Evolutionary conservation across 2,113 vertebrate species (phyloP).

Genomic region (Cygnus buccinator): DNA sequence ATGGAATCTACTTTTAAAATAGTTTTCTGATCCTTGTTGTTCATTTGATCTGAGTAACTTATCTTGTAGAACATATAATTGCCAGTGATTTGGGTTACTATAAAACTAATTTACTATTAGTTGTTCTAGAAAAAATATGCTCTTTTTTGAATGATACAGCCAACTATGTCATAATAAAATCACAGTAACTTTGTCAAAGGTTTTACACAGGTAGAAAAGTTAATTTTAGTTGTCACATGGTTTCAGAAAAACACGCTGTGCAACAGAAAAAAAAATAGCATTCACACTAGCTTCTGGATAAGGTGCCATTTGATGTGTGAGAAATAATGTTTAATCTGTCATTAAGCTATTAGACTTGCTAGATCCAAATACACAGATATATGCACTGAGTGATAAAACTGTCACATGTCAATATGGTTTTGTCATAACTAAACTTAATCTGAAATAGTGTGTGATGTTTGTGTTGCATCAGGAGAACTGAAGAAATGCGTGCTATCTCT

Average conservation of each 20-base stretch:
- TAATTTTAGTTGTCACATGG: background rate
- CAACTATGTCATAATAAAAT: background rate
- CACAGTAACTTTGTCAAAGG: background rate
- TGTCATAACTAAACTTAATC: background rate
- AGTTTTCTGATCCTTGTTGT: background rate
- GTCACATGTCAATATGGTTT: background rate
- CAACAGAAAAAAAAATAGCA: background rate
- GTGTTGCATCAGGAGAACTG: background rate
- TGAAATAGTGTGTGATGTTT: background rate
- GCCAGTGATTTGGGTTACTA: background rate
- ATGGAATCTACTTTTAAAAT: background rate
- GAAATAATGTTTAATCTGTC: background rate
- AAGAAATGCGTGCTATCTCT: background rate
- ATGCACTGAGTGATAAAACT: background rate
- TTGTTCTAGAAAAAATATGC: background rate
- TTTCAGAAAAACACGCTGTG: background rate
- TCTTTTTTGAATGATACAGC: background rate
- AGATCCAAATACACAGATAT: background rate
- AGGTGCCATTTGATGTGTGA: background rate
- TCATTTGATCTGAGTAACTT: background rate
- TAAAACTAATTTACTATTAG: background rate
- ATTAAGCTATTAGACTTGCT: background rate
- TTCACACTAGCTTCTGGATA: background rate
- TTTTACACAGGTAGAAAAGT: background rate
- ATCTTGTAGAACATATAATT: background rate